Evolutionary conservation across 92 coral and sea anemone species (phyloP).

Genomic region (Paramuricea clavata): DNA sequence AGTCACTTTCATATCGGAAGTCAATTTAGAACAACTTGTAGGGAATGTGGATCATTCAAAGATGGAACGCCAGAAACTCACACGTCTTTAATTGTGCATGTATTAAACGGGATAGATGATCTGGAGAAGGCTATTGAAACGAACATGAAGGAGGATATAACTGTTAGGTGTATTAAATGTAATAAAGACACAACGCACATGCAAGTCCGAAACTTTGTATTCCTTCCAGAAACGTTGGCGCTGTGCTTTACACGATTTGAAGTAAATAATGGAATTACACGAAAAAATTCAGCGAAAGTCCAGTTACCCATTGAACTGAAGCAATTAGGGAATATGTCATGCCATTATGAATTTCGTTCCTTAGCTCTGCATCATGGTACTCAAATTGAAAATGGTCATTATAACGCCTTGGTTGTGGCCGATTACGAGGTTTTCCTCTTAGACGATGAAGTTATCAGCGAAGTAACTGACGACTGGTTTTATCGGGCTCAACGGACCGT

Average conservation of each 20-base stretch:
- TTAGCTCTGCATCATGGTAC: conserved; percentile 13
- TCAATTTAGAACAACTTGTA: not conserved
- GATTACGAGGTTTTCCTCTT: not conserved
- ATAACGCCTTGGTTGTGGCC: not conserved
- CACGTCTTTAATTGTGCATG: not conserved
- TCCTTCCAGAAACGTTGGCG: conserved; percentile 18
- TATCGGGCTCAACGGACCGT: not conserved
- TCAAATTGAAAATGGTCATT: not conserved
- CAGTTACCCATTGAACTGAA: not conserved
- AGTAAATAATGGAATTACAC: not conserved
- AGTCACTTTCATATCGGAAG: not conserved
- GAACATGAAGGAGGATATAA: not conserved
- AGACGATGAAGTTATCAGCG: not conserved
- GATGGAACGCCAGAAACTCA: conserved; percentile 7
- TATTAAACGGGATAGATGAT: conserved; percentile 10
- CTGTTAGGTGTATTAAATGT: not conserved
- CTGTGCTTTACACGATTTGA: too few species aligned
- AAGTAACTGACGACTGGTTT: conserved; percentile 6
- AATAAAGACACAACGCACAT: not conserved
- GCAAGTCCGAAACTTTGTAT: not conserved
- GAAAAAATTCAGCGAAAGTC: not conserved
- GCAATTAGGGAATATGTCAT: not conserved
- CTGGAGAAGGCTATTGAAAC: not conserved
- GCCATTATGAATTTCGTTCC: not conserved
- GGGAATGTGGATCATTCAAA: not conserved